Conservation (phyloP, 2,888 invertebrate species). For the Choreutis nemorana region DNA sequence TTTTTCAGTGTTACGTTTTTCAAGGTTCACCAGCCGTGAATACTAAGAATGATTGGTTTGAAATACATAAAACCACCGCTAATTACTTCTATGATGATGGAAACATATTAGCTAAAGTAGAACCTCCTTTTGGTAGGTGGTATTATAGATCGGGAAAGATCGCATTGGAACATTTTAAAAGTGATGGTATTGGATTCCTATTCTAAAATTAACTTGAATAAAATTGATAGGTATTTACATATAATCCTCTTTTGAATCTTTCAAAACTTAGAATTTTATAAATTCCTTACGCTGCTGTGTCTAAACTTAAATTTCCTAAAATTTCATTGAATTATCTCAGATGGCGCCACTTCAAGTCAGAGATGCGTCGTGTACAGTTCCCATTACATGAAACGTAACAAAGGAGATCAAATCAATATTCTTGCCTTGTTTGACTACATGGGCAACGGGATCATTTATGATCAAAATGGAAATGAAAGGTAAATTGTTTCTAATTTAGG, state of each 20-base stretch:
- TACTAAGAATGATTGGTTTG: conserved; percentile 28
- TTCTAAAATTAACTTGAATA: not conserved
- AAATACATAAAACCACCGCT: conserved; percentile 15
- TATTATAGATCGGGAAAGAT: conserved; percentile 32
- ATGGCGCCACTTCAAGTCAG: conserved; percentile 17
- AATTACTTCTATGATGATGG: conserved; percentile 23
- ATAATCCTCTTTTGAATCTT: no score
- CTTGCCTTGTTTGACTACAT: conserved; percentile 30
- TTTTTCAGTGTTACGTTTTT: conserved; percentile 31
- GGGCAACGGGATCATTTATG: conserved; percentile 35
- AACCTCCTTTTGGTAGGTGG: conserved; percentile 25
- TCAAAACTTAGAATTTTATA: no score
- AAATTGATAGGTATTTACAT: not conserved
- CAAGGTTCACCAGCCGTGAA: conserved; percentile 26
- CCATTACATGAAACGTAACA: conserved; percentile 14
- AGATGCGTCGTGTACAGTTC: conserved; percentile 27
- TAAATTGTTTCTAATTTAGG: conserved; percentile 7
- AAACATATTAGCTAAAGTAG: conserved; percentile 25
- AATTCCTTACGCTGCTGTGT: no score
- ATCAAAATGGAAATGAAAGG: conserved; percentile 28
- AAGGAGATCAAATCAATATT: conserved; percentile 15
- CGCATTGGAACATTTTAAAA: conserved; percentile 27
- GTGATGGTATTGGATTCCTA: conserved; percentile 18
- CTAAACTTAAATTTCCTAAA: no score
- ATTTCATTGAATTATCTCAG: conserved; percentile 6